Base-by-base conservation (phyloP, 2,113 vertebrate genomes). In the Leucosticte australis region DNA sequence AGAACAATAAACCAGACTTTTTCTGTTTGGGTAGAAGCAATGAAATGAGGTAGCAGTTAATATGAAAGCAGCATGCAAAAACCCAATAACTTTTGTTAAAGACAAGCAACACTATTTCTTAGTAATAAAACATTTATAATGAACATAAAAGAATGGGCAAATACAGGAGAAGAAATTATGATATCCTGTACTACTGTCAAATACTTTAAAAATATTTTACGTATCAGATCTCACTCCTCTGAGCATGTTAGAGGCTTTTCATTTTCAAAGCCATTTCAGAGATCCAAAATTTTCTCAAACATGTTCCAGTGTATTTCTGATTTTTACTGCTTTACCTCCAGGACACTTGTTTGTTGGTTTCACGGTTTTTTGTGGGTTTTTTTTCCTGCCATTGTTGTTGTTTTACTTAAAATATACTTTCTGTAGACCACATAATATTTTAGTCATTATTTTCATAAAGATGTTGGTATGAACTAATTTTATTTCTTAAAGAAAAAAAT, bases 281-380 rank as follows among this genome's bases (percentile, higher is more conserved):
- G 4, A 50, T 6, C 23, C 1, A 4, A 39, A 27, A 37, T 68
- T 60, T 83, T 65, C 17, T 50, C 50, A 76, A 50, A 31, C 33
- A 27, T 6, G 5, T 21, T 84, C 39, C 30, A 42, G 2, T 33
- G 27, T 26, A 22, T 37, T 22, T 77, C 44, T 60, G 37, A 52
- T 44, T 27, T 60, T 44, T 52, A 44, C 22, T 68, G 15, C 15
- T 55, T 70, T 20, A 60, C 11, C 28, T 37, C 17, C 31, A 15
- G 15, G 49, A 39, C 4, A 52, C 4, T 59, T 41, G 31, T 68
- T 68, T 77, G 27, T 22, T 52, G 22, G 11, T 59, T 59, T 67
- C 1, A 0, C 2, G 2, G 3, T 11, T 11, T 50, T 49, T 70
- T 22, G 19, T 41, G 2, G 3, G 0, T 7, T 5, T 31, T 3